phyloP scores from a whole-genome alignment of 1,140 invertebrate genomes.

The Eufriesea mexicana region DNA sequence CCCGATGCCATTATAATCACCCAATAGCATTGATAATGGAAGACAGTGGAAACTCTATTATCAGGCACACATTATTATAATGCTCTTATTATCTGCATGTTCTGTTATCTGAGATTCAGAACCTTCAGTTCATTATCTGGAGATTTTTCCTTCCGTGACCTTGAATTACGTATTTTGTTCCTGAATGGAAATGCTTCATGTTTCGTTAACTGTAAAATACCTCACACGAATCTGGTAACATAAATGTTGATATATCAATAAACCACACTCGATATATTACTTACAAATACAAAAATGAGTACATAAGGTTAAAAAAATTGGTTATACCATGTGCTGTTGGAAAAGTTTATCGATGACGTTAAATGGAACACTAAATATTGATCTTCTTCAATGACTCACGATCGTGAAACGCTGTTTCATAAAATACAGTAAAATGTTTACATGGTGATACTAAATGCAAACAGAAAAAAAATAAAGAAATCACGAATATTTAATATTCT shows the following conservation, averaged over 20 bases:
- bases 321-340: neutral
- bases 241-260: no score
- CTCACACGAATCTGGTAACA: no score
- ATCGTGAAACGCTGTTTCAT: neutral
- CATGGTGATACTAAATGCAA: neutral
- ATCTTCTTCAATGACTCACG: neutral
- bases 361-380: neutral
- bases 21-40: neutral
- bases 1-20: neutral
- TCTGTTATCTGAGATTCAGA: neutral
- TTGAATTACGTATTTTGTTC: neutral
- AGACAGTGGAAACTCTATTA: no score
- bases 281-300: no score
- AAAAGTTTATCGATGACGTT: neutral
- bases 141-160: neutral
- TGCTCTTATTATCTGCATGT: neutral
- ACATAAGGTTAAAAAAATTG: no score
- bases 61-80: neutral
- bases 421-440: neutral
- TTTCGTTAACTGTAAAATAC: neutral
- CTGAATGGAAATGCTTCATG: neutral
- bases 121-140: neutral
- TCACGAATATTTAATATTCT: fast-evolving
- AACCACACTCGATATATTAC: no score
- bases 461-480: neutral